Evolutionary conservation across 2,113 vertebrate genomes (phyloP).

Genomic region (Rhinoderma darwinii): DNA sequence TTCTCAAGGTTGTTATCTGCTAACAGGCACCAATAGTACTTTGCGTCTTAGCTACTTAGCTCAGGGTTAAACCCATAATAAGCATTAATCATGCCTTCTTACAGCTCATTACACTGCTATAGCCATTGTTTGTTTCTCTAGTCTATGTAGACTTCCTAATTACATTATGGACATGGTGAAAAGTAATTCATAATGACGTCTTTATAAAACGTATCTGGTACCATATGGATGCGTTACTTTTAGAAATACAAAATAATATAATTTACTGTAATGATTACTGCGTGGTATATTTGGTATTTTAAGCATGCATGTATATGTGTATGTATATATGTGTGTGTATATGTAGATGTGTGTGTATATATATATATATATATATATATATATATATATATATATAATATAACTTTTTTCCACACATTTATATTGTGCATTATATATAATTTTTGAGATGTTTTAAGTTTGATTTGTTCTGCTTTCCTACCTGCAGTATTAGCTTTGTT

Average conservation of each 20-base stretch:
- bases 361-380: too few relatives aligned
- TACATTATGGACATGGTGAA: neutral
- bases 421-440: too few relatives aligned
- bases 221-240: neutral
- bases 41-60: constrained; percentile 49
- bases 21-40: constrained; percentile 34
- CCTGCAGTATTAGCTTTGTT: too few relatives aligned
- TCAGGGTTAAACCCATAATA: constrained; percentile 54
- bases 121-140: constrained; percentile 43
- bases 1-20: constrained; percentile 38
- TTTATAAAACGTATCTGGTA: neutral
- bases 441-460: too few relatives aligned
- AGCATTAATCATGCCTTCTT: constrained; percentile 54
- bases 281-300: too few relatives aligned
- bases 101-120: constrained; percentile 50
- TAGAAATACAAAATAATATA: neutral
- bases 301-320: too few relatives aligned
- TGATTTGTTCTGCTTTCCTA: too few relatives aligned
- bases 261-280: neutral
- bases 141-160: constrained; percentile 33
- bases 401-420: too few relatives aligned
- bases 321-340: too few relatives aligned
- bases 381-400: too few relatives aligned
- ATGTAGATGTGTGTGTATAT: too few relatives aligned
- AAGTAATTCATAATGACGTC: constrained; percentile 40